phyloP scores from a whole-genome alignment of 2,797 vertebrate species.

The Chelon auratus region DNA sequence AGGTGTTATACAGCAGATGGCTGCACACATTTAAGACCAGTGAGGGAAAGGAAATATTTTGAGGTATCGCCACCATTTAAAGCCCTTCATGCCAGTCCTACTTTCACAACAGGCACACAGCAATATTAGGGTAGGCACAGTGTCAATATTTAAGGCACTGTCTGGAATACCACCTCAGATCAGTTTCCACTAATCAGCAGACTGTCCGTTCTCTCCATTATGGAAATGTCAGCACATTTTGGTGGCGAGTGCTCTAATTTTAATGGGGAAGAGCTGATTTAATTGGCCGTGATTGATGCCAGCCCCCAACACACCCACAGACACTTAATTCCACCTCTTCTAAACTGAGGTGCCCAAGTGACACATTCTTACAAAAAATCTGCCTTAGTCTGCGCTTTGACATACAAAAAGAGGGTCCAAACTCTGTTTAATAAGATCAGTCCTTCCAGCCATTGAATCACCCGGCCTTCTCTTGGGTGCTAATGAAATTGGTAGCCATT shows the following conservation, averaged over 20 bases:
- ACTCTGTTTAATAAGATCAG: conserved; percentile 73
- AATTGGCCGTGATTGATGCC: conserved; percentile 48
- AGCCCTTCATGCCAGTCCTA: background rate
- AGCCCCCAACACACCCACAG: conserved; percentile 26
- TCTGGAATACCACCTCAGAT: conserved; percentile 17
- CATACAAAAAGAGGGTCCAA: conserved; percentile 30
- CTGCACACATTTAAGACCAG: conserved; percentile 25
- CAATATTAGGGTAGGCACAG: background rate
- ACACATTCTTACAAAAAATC: conserved; percentile 45
- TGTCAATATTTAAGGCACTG: conserved; percentile 23
- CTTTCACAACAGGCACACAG: conserved; percentile 1
- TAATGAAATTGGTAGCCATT: conserved; percentile 78
- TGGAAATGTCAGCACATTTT: conserved; percentile 52
- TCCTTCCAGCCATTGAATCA: conserved; percentile 70
- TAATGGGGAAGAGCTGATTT: conserved; percentile 43
- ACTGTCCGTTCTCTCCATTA: conserved; percentile 27
- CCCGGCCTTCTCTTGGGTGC: conserved; percentile 63
- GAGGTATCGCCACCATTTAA: conserved; percentile 1
- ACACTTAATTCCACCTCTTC: conserved; percentile 43
- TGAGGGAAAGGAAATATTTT: background rate
- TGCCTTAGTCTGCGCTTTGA: conserved; percentile 43
- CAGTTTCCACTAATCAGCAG: conserved; percentile 20
- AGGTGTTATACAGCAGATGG: conserved; percentile 26
- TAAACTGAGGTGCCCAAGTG: conserved; percentile 29
- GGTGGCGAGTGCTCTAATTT: conserved; percentile 25